Evolutionary conservation across 2,888 invertebrate species (phyloP).

Genomic region (Celastrina argiolus): DNA sequence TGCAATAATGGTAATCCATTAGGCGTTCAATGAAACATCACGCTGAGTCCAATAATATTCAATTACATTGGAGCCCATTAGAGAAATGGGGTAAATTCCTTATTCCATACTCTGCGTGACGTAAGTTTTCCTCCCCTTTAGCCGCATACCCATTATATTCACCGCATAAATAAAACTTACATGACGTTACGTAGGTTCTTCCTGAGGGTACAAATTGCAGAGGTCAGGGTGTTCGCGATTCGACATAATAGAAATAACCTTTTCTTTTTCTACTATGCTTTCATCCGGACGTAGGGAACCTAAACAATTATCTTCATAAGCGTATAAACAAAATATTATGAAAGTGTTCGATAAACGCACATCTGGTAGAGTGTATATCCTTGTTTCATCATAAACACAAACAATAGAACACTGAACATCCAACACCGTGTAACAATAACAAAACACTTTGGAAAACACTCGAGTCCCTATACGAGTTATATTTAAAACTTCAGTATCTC

Average conservation of each 20-base stretch:
- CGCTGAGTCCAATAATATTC: slow-evolving; percentile 19
- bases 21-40: slow-evolving; percentile 16
- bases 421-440: slow-evolving; percentile 37
- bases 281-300: neutral
- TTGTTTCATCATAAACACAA: slow-evolving; percentile 6
- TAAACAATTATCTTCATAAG: neutral
- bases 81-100: slow-evolving; percentile 15
- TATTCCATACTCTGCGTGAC: slow-evolving; percentile 3
- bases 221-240: neutral
- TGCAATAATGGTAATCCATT: slow-evolving; percentile 15
- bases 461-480: slow-evolving; percentile 46
- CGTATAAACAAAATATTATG: neutral
- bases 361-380: neutral
- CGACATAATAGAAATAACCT: neutral
- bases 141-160: slow-evolving; percentile 2
- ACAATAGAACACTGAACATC: neutral
- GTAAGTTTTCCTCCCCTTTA: slow-evolving; percentile 9
- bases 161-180: slow-evolving; percentile 12
- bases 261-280: too few species aligned
- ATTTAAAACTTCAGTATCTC: slow-evolving; percentile 46
- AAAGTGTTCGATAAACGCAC: neutral
- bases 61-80: slow-evolving; percentile 19
- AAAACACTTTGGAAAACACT: slow-evolving; percentile 48
- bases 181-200: neutral
- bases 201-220: neutral